Evolutionary conservation across 1,140 invertebrate genomes (phyloP).

Genomic region (Papilio helenus): DNA sequence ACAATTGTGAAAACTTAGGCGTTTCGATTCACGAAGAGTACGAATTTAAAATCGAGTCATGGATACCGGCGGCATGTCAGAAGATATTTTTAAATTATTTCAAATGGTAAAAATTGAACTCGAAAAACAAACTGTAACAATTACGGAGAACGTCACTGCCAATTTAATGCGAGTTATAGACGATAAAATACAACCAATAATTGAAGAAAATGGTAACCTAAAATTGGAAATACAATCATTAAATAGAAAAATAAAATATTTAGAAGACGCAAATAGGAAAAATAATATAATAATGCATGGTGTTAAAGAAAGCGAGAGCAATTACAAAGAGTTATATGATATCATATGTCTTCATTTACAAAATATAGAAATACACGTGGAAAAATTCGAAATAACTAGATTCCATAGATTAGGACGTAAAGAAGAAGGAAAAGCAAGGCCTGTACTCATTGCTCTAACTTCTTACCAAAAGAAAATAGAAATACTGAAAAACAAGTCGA

Average conservation of each 20-base stretch:
- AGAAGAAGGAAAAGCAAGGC: slow-evolving; percentile 31
- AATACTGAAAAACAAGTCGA: slow-evolving; percentile 45
- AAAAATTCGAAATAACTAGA: slow-evolving; percentile 37
- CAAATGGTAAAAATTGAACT: slow-evolving; percentile 11
- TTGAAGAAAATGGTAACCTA: slow-evolving; percentile 38
- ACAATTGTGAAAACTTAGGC: background rate
- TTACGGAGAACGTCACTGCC: slow-evolving; percentile 21
- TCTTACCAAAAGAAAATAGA: slow-evolving; percentile 44
- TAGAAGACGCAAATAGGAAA: slow-evolving; percentile 37
- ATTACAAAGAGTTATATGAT: slow-evolving; percentile 33
- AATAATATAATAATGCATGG: slow-evolving; percentile 44
- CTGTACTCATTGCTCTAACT: slow-evolving; percentile 43
- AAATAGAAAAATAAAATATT: slow-evolving; percentile 38
- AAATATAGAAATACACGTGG: slow-evolving; percentile 2
- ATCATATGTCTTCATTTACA: slow-evolving; percentile 20
- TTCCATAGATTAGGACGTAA: slow-evolving; percentile 35
- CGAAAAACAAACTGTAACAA: slow-evolving; percentile 38
- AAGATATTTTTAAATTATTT: slow-evolving; percentile 38
- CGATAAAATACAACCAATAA: slow-evolving; percentile 40
- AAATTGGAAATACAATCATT: slow-evolving; percentile 37
- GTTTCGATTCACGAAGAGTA: background rate
- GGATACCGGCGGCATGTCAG: slow-evolving; percentile 34
- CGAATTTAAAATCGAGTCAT: slow-evolving; percentile 1
- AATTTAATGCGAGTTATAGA: slow-evolving; percentile 31
- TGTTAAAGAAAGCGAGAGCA: slow-evolving; percentile 38